phyloP scores from a whole-genome alignment of 2,113 vertebrate genomes.

The Sinocyclocheilus maitianheensis region DNA sequence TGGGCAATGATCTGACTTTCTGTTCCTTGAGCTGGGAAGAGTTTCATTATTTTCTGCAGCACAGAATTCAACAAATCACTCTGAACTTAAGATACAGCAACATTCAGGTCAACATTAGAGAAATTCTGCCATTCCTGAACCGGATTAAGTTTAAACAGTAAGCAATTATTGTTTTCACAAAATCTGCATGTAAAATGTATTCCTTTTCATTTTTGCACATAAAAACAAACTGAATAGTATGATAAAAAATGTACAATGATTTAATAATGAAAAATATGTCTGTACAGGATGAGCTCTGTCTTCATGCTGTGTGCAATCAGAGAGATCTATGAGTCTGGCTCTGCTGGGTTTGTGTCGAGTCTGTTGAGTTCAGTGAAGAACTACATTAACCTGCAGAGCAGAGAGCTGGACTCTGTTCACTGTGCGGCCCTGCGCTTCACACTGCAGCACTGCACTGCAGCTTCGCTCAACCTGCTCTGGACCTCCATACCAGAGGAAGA shows the following conservation, averaged over 20 bases:
- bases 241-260: background rate
- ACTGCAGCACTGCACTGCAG: too few relatives aligned
- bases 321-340: slow-evolving; percentile 44
- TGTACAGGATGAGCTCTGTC: slow-evolving; percentile 47
- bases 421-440: too few relatives aligned
- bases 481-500: too few relatives aligned
- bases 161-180: background rate
- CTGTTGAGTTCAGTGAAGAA: slow-evolving; percentile 51
- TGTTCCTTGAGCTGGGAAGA: slow-evolving; percentile 50
- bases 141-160: slow-evolving; percentile 50
- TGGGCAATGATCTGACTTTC: slow-evolving; percentile 46
- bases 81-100: slow-evolving; percentile 50
- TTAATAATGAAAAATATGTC: background rate
- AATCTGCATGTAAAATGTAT: background rate
- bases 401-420: too few relatives aligned
- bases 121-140: slow-evolving; percentile 50
- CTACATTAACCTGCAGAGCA: too few relatives aligned
- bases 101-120: slow-evolving; percentile 23
- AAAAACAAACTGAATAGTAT: background rate
- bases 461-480: too few relatives aligned
- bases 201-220: too few relatives aligned
- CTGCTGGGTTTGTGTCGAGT: slow-evolving; percentile 30
- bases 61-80: slow-evolving; percentile 23
- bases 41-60: slow-evolving; percentile 47
- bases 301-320: slow-evolving; percentile 48